These are phyloP conservation scores for Pseudolaguvia tuberculata DNA, from an alignment of 2,113 vertebrate species.

Conservation along the genomic window DNA sequence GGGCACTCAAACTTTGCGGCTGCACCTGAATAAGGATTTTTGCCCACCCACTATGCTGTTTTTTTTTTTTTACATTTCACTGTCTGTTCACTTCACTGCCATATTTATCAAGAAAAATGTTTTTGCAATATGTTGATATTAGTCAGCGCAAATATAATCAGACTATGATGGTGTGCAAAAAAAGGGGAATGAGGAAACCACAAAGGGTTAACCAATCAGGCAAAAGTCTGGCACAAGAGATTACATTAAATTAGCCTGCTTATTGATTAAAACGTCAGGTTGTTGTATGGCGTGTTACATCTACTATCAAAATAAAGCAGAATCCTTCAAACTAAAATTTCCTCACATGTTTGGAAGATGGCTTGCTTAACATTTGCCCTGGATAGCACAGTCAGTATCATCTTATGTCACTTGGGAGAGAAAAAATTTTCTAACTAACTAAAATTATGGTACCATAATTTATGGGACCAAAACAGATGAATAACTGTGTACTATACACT, in stretches of 20 bases:
- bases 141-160: neutral
- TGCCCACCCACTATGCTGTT: neutral
- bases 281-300: neutral
- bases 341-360: neutral
- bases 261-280: too few relatives aligned
- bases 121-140: neutral
- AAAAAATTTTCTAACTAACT: too few relatives aligned
- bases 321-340: neutral
- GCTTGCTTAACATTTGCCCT: neutral
- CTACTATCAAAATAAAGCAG: neutral
- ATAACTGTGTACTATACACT: constrained; percentile 71
- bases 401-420: too few relatives aligned
- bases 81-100: neutral
- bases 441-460: constrained; percentile 56
- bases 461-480: constrained; percentile 65
- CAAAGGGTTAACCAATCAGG: neutral
- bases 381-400: constrained; percentile 5
- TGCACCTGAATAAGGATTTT: neutral
- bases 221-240: too few relatives aligned
- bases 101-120: neutral
- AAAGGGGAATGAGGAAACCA: neutral
- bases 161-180: too few relatives aligned
- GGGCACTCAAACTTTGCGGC: neutral
- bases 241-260: too few relatives aligned
- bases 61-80: neutral